Evolutionary conservation across 1,140 invertebrate genomes (phyloP), one percentile per base, ranked within the genome.

Genomic region (Anoplolepis gracilipes): DNA sequence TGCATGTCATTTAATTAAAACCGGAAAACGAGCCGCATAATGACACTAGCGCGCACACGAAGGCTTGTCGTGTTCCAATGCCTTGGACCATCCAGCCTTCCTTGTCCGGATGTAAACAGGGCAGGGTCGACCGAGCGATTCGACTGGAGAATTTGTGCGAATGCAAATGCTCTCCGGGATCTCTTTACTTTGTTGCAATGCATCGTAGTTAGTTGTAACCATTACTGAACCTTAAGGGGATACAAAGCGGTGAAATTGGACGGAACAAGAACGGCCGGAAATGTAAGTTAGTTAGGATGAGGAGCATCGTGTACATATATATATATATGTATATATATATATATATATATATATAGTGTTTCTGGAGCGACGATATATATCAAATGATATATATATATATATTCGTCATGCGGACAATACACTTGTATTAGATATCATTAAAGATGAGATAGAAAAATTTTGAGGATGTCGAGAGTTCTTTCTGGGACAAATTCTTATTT

Each of bases 11-110:
- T 88, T 90, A 86, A 90, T 90, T 90, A 88, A 90, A 90, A 64
- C 72, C 73, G 84, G 84, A 88, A 88, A 90, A 90, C 78, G 89
- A 90, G 88, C 84, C 77, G 62, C 89, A 73, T 88, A 90, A 90
- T 84, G 84, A 88, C 86, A 88, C 82, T 88, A 73, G 72, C 70
- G 76, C 39, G 76, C 49, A 55, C 30, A 22, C 59, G 65, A 79
- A 59, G 55, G 25, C 49, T 85, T 73, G 59, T 76, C 64, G 85
- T 72, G 55, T 87, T 88, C 78, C 59, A 67, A 69, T 77, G 69
- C 75, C 76, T 28, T n/a, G 75, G 42, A 46, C 19, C 13, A 73
- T 0, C 30, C n/a, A 75, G 72, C 2, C 69, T 53, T 57, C 7
- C 55, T 22, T 13, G 49, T 13, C 33, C 30, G 46, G 65, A 22